phyloP scores from a whole-genome alignment of 2,888 invertebrate genomes.

The Dynastes hyllus region DNA sequence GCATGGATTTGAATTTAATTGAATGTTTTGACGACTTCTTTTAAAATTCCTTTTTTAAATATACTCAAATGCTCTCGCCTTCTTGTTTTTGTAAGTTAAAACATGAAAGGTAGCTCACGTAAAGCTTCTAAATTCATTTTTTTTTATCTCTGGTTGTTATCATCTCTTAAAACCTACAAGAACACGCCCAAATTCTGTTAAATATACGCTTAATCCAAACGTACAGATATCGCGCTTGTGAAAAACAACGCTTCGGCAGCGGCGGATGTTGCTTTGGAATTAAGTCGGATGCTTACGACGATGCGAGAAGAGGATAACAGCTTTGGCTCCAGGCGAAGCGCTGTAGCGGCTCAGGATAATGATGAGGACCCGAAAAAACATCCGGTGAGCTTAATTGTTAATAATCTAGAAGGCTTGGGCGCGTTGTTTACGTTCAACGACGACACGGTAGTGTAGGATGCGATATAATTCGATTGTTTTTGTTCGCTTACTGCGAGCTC shows the following conservation, averaged over 20 bases:
- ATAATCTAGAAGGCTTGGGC: conserved; percentile 12
- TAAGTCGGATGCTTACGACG: conserved; percentile 66
- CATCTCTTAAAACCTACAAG: too few species aligned
- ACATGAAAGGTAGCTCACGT: too few species aligned
- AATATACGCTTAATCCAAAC: conserved; percentile 18
- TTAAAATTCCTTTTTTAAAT: too few species aligned
- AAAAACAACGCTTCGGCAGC: conserved; percentile 94
- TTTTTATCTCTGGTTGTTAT: too few species aligned
- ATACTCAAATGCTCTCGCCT: too few species aligned
- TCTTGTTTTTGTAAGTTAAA: too few species aligned
- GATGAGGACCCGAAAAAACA: conserved; percentile 43
- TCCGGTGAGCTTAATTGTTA: conserved; percentile 52
- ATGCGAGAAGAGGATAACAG: neutral
- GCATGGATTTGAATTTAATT: too few species aligned
- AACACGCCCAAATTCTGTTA: neutral
- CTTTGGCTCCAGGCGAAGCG: conserved; percentile 9
- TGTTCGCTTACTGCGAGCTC: neutral
- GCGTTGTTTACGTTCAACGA: conserved; percentile 19
- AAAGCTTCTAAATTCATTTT: too few species aligned
- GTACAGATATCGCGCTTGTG: conserved; percentile 89
- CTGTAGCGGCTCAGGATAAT: conserved; percentile 18
- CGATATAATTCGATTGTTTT: conserved; percentile 25
- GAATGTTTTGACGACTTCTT: too few species aligned
- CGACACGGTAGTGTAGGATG: neutral
- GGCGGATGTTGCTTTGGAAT: conserved; percentile 83